Base-by-base conservation (phyloP, 1,140 invertebrate genomes). In the Heliconius melpomene region DNA sequence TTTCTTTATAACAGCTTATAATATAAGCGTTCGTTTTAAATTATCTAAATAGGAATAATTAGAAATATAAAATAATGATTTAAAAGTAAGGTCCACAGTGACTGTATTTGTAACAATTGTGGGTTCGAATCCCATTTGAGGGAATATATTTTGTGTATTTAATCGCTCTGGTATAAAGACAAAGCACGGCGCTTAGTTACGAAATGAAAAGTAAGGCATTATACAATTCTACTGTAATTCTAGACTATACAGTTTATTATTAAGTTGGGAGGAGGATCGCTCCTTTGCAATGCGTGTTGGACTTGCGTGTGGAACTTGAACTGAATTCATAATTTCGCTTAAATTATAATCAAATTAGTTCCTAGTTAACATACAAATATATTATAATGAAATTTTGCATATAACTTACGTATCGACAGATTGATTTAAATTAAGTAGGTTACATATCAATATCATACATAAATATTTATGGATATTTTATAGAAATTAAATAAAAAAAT, bases 241-340 rank as follows among this genome's bases (percentile, higher is more conserved):
- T 26, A 66, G 23, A 66, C 2, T 66, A 9, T 60, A 23, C 8
- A 29, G 23, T 66, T 66, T 66, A 7, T 66, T 66, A 66, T 66
- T 66, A 29, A 66, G 60, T 66, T 29, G 3, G 1, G 60, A 66
- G 26, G 26, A 66, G 26, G n/a, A 13, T 11, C 60, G 60, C 9
- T 66, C 9, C 23, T 57, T 57, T 16, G 60, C 23, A 66, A 66
- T 29, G 60, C 60, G 60, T 29, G 60, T 29, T 70, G 40, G 16
- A 75, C 26, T 86, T 86, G 83, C 85, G 81, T 74, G 82, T 78
- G 8, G 57, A 77, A 71, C 75, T 77, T 32, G 60, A 66, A 77
- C 38, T 40, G 75, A 77, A 77, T 77, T 40, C 26, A 71, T 60
- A 26, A 77, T 70, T 29, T 76, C 26, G 5, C 23, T 9, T 29